Conservation (phyloP, 2,113 vertebrate species). For the Alligator mississippiensis region DNA sequence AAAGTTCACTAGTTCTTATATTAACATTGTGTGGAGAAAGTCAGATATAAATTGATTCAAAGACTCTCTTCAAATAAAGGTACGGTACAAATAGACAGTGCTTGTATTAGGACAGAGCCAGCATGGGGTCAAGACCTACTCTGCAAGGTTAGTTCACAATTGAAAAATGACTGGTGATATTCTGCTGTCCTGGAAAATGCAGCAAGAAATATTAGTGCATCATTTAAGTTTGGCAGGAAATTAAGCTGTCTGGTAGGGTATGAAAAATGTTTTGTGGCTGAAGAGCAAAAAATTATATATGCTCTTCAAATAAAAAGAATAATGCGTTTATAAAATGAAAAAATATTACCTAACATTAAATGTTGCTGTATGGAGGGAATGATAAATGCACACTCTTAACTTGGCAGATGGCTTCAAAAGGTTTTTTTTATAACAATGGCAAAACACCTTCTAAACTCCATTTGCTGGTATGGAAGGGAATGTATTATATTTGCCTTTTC, state of each 20-base stretch:
- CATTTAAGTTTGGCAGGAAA: slow-evolving; percentile 48
- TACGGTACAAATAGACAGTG: background rate
- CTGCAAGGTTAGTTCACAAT: background rate
- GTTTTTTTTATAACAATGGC: slow-evolving; percentile 19
- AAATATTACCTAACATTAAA: slow-evolving; percentile 6
- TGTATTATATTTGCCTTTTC: background rate
- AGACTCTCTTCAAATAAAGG: background rate
- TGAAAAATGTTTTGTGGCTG: slow-evolving; percentile 1
- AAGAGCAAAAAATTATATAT: slow-evolving; percentile 8
- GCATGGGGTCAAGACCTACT: background rate
- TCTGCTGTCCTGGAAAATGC: slow-evolving; percentile 12
- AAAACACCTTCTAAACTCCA: slow-evolving; percentile 13
- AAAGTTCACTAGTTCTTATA: slow-evolving; percentile 4
- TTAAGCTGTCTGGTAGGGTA: background rate
- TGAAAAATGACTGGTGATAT: background rate
- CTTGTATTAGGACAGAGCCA: background rate
- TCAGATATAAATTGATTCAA: slow-evolving; percentile 1
- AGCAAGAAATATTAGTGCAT: background rate
- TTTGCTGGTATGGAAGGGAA: slow-evolving; percentile 5
- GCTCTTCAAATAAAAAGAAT: slow-evolving; percentile 27
- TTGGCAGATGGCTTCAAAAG: slow-evolving; percentile 10
- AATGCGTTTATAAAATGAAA: background rate
- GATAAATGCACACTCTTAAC: background rate
- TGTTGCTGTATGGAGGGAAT: background rate
- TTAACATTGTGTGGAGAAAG: background rate